These are phyloP conservation scores for Eupithecia subfuscata DNA, from an alignment of 2,888 invertebrate species.

Conservation along the genomic window DNA sequence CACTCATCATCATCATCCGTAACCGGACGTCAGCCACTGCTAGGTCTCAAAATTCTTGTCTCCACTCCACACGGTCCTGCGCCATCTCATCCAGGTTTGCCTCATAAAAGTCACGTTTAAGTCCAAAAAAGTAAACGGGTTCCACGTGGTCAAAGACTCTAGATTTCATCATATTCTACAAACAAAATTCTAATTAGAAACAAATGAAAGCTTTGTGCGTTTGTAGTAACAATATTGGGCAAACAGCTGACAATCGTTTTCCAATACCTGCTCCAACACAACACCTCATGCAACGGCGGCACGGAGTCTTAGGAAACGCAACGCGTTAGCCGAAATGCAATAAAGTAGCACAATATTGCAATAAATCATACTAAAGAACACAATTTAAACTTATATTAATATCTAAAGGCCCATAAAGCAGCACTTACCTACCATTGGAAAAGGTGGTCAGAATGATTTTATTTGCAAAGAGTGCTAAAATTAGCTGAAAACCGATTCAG, in stretches of 20 bases:
- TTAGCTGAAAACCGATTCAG: neutral
- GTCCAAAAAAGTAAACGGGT: neutral
- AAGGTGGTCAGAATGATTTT: neutral
- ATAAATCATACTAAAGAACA: conserved; percentile 16
- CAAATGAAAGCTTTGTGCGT: neutral
- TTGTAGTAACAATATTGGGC: conserved; percentile 1
- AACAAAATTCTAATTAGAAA: neutral
- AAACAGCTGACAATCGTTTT: conserved; percentile 22
- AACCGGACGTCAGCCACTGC: too few species aligned
- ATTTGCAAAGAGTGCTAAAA: neutral
- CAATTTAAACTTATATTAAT: neutral
- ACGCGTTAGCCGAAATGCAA: conserved; percentile 29
- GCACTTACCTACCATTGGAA: neutral
- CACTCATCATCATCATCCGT: too few species aligned
- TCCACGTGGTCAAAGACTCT: neutral
- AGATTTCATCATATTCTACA: neutral
- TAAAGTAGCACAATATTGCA: conserved; percentile 22
- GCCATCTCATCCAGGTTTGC: too few species aligned
- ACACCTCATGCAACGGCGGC: conserved; percentile 26
- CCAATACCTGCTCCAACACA: conserved; percentile 22
- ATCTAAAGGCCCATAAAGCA: neutral
- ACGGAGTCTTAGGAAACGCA: conserved; percentile 27
- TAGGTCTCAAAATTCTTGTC: too few species aligned
- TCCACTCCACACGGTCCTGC: too few species aligned
- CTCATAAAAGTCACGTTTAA: too few species aligned